Evolutionary conservation across 2,888 invertebrate genomes (phyloP).

Genomic region (Halictus quadricinctus): DNA sequence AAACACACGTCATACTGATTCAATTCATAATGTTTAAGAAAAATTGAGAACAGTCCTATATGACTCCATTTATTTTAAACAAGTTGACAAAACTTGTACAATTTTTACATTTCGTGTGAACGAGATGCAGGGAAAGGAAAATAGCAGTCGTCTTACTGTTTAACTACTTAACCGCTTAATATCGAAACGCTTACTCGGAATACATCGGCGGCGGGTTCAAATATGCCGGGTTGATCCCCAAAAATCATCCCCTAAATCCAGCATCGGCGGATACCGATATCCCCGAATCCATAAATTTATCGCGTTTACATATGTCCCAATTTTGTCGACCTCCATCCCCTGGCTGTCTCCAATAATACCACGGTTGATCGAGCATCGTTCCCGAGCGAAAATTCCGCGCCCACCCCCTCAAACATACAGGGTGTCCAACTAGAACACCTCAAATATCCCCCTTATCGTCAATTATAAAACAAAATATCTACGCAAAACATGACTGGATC

Average conservation of each 20-base stretch:
- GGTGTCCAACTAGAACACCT: not conserved
- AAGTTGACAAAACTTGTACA: too few relatives aligned
- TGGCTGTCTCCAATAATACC: slow-evolving; percentile 23
- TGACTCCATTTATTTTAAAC: too few relatives aligned
- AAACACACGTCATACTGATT: too few relatives aligned
- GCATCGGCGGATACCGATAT: not conserved
- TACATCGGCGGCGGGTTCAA: not conserved
- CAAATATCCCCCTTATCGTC: not conserved
- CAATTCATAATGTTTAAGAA: too few relatives aligned
- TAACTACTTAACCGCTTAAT: not conserved
- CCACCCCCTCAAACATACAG: not conserved
- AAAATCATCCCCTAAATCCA: slow-evolving; percentile 13
- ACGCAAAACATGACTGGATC: not conserved
- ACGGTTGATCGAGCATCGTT: slow-evolving; percentile 25
- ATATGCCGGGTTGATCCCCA: not conserved
- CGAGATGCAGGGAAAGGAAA: not conserved
- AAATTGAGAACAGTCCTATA: too few relatives aligned
- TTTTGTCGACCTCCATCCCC: slow-evolving; percentile 10
- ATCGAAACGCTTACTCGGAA: not conserved
- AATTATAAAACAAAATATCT: too few relatives aligned
- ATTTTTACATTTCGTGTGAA: too few relatives aligned
- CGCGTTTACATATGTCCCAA: slow-evolving; percentile 27
- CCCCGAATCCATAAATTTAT: slow-evolving; percentile 22
- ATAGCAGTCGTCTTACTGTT: not conserved
- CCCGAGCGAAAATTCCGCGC: slow-evolving; percentile 2